phyloP scores from a whole-genome alignment of 2,797 vertebrate species.

The Gephyroberyx darwinii region DNA sequence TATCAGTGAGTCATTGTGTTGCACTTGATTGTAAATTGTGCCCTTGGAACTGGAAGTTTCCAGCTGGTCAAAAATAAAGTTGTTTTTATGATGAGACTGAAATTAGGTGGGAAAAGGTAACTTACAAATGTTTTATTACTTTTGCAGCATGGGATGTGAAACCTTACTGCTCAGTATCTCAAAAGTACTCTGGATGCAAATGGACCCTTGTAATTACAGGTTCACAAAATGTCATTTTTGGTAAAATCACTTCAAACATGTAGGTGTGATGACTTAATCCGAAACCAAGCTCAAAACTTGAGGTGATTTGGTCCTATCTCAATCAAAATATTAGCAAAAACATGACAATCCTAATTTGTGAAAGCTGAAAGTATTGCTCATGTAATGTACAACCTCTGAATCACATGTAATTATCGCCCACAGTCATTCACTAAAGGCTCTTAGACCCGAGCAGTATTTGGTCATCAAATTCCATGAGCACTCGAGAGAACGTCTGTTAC shows the following conservation, averaged over 20 bases:
- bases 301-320: background rate
- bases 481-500: constrained; percentile 54
- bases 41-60: constrained; percentile 19
- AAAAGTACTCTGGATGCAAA: too few relatives aligned
- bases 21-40: constrained; percentile 24
- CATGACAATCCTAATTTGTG: background rate
- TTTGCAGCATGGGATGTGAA: too few relatives aligned
- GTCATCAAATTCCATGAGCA: constrained; percentile 34
- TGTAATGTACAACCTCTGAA: background rate
- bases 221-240: too few relatives aligned
- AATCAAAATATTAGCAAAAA: background rate
- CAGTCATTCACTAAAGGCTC: constrained; percentile 14
- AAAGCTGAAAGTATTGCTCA: background rate
- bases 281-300: background rate
- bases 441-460: constrained; percentile 14
- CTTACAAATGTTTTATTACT: too few relatives aligned
- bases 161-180: too few relatives aligned
- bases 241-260: too few relatives aligned
- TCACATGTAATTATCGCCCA: constrained; percentile 4
- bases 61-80: constrained; percentile 14
- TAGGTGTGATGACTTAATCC: too few relatives aligned
- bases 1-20: constrained; percentile 19
- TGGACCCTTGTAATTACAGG: too few relatives aligned
- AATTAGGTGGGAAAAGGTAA: too few relatives aligned
- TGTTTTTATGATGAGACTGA: background rate